A percentile compares a stretch with the other conserved stretches of the same genome.
Evolutionary conservation across 2,888 invertebrate species (phyloP).

Genomic region (Nomada fabriciana): DNA sequence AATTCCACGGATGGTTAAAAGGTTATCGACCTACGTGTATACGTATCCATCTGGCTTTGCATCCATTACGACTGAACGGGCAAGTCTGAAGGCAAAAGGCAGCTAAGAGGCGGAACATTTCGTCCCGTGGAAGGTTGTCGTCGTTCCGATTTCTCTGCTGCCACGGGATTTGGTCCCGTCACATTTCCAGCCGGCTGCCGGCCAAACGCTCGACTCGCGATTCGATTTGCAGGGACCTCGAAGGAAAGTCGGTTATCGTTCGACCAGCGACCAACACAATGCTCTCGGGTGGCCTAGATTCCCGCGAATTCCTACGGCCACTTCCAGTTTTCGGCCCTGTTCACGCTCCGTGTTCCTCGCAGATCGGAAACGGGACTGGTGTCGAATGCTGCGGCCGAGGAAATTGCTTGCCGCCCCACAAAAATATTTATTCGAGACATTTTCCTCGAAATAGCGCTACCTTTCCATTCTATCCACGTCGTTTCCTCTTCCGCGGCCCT

Average conservation of each 20-base stretch:
- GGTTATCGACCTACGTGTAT: slow-evolving; percentile 1
- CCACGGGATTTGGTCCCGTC: slow-evolving; percentile 47
- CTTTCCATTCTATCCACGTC: background rate
- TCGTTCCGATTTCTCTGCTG: slow-evolving; percentile 28
- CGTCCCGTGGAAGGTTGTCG: background rate
- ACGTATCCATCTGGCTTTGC: slow-evolving; percentile 33
- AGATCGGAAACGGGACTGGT: slow-evolving; percentile 58
- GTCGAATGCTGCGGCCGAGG: slow-evolving; percentile 37
- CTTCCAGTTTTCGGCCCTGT: slow-evolving; percentile 33
- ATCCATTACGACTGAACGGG: slow-evolving; percentile 36
- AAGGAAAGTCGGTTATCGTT: slow-evolving; percentile 50
- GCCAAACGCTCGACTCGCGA: slow-evolving; percentile 50
- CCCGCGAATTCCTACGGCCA: slow-evolving; percentile 50
- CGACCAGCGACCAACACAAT: slow-evolving; percentile 45
- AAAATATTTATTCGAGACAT: slow-evolving; percentile 70
- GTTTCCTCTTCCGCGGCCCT: background rate
- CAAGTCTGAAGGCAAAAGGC: slow-evolving; percentile 22
- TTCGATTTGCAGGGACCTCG: slow-evolving; percentile 56
- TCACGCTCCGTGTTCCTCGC: slow-evolving; percentile 11
- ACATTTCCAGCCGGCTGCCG: slow-evolving; percentile 54
- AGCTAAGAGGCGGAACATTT: slow-evolving; percentile 40
- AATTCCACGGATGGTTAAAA: slow-evolving; percentile 25
- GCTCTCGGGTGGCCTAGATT: slow-evolving; percentile 43
- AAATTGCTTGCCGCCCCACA: slow-evolving; percentile 49
- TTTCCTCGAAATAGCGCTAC: slow-evolving; percentile 55